phyloP scores from a whole-genome alignment of 2,113 vertebrate species.

The Tretioscincus oriximinensis region DNA sequence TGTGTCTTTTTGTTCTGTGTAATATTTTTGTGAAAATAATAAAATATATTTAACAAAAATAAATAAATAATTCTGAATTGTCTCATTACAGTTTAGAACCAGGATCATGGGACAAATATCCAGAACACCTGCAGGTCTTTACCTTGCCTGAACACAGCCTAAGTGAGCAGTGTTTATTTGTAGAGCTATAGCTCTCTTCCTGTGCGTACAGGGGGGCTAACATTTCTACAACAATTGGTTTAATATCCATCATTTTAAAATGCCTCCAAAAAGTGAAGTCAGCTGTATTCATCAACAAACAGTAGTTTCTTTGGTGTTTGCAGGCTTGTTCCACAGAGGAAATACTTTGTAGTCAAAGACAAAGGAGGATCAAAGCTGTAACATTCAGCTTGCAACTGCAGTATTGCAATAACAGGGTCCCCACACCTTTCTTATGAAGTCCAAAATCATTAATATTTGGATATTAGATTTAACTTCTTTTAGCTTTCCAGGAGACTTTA shows the following conservation, averaged over 20 bases:
- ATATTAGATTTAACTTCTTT: slow-evolving; percentile 33
- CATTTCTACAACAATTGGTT: not conserved
- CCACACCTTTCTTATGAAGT: slow-evolving; percentile 26
- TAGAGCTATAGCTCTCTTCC: slow-evolving; percentile 4
- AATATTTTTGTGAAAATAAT: too few species aligned
- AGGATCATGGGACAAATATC: too few species aligned
- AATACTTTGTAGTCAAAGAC: slow-evolving; percentile 46
- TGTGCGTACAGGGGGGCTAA: rapidly evolving
- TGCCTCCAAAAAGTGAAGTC: slow-evolving; percentile 35
- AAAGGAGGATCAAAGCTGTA: slow-evolving; percentile 52
- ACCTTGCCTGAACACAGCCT: too few species aligned
- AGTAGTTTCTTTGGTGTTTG: slow-evolving; percentile 27
- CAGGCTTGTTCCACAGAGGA: slow-evolving; percentile 12
- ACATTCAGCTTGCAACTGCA: slow-evolving; percentile 50
- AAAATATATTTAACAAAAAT: too few species aligned
- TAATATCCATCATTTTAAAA: slow-evolving; percentile 6
- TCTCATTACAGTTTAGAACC: too few species aligned
- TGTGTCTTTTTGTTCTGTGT: too few species aligned
- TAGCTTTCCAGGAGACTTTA: slow-evolving; percentile 32
- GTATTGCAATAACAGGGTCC: not conserved
- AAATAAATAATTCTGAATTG: too few species aligned
- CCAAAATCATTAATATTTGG: slow-evolving; percentile 37
- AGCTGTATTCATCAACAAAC: slow-evolving; percentile 33
- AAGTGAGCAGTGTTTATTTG: not conserved
- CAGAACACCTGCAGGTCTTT: too few species aligned